phyloP scores from a whole-genome alignment of 2,113 vertebrate genomes.

The Chunga burmeisteri region DNA sequence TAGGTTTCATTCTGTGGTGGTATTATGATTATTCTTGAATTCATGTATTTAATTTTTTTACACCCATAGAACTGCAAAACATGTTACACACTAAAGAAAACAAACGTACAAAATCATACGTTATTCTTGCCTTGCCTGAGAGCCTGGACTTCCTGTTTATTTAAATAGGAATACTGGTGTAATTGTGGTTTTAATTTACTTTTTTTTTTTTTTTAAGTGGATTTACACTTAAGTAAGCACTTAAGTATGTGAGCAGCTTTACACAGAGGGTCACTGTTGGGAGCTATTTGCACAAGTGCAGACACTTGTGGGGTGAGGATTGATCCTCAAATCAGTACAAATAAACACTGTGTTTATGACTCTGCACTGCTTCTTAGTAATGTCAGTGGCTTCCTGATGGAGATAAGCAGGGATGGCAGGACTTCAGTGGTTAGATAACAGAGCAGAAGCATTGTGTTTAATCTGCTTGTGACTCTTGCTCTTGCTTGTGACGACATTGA shows the following conservation, averaged over 20 bases:
- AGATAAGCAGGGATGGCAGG: slow-evolving; percentile 25
- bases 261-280: not conserved
- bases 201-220: not conserved
- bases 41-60: not conserved
- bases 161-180: not conserved
- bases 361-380: not conserved
- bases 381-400: not conserved
- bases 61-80: not conserved
- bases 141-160: not conserved
- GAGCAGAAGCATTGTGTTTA: not conserved
- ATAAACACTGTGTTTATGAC: not conserved
- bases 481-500: not conserved
- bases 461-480: not conserved
- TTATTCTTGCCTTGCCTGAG: not conserved
- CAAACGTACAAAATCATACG: not conserved
- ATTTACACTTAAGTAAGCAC: not conserved
- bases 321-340: not conserved
- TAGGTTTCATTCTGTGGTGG: not conserved
- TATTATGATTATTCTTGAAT: not conserved
- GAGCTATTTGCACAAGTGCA: not conserved
- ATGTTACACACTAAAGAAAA: not conserved
- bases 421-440: slow-evolving; percentile 28
- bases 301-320: not conserved
- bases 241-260: not conserved
- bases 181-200: not conserved